Percentiles rank a stretch among this genome's conserved stretches.
These are phyloP conservation scores for Alectoris magna DNA, from an alignment of 2,797 vertebrate species.

Conservation along the genomic window DNA sequence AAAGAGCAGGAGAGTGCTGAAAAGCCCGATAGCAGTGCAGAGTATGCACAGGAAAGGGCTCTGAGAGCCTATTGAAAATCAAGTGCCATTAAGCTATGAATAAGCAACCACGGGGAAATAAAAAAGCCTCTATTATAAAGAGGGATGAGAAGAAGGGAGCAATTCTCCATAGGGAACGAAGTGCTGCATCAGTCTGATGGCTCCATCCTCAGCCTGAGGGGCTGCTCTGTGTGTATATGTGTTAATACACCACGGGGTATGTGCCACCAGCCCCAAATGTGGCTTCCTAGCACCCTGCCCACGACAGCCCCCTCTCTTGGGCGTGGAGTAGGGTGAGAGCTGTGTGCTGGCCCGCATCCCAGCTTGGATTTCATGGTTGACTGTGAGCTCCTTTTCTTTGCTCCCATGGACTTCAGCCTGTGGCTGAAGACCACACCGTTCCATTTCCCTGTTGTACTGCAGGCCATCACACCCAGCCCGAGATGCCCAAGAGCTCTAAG, in stretches of 20 bases:
- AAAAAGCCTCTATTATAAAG: not conserved
- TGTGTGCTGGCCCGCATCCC: too few species aligned
- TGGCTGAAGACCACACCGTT: not conserved
- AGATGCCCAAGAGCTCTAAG: not conserved
- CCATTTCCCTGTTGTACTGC: accelerated
- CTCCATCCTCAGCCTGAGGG: not conserved
- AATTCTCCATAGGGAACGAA: not conserved
- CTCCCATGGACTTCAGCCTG: not conserved
- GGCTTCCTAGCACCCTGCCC: not conserved
- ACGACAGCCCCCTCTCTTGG: not conserved
- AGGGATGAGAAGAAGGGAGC: not conserved
- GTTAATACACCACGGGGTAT: not conserved
- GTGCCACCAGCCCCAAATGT: accelerated
- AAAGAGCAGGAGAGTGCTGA: not conserved
- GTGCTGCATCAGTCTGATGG: not conserved
- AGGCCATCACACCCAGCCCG: not conserved
- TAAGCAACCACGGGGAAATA: not conserved
- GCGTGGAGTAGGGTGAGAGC: too few species aligned
- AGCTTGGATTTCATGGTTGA: not conserved
- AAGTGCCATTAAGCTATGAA: constrained; percentile 37
- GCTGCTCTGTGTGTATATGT: not conserved
- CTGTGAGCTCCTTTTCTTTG: not conserved
- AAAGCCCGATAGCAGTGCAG: not conserved
- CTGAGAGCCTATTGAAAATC: constrained; percentile 2
- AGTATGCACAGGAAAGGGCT: not conserved